Evolutionary conservation across 1,140 invertebrate genomes (phyloP).

Genomic region (Araneus ventricosus): DNA sequence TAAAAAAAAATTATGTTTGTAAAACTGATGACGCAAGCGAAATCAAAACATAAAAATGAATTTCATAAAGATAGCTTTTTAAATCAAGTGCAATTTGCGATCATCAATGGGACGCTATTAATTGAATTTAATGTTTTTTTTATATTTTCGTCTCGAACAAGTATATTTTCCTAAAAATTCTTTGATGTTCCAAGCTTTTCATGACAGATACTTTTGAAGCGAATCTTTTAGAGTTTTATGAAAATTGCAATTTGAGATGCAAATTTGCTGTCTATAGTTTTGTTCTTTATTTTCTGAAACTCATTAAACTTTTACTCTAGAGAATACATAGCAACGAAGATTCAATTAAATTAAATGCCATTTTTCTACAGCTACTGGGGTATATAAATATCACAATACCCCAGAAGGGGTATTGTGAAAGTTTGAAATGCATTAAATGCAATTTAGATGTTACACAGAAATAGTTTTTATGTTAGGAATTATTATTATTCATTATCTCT

Average conservation of each 20-base stretch:
- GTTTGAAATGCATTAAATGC: neutral
- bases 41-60: neutral
- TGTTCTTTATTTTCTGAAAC: neutral
- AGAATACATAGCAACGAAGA: neutral
- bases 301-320: neutral
- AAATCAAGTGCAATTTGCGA: neutral
- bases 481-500: neutral
- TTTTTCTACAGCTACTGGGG: no score
- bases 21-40: neutral
- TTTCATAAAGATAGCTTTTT: neutral
- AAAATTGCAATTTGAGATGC: constrained; percentile 65
- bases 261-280: constrained; percentile 59
- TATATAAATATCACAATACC: no score
- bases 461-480: neutral
- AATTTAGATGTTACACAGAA: neutral
- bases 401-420: neutral
- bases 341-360: constrained; percentile 57
- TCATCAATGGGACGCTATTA: constrained; percentile 10
- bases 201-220: constrained; percentile 40
- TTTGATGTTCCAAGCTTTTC: constrained; percentile 51
- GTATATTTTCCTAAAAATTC: neutral
- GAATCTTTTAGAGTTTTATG: constrained; percentile 64
- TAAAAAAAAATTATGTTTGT: no score
- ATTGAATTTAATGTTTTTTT: constrained; percentile 18
- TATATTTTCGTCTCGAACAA: neutral